A percentile compares a stretch with the other conserved stretches of the same genome.
These are phyloP conservation scores for Tinea semifulvella DNA, from an alignment of 2,888 invertebrate genomes.

Conservation along the genomic window DNA sequence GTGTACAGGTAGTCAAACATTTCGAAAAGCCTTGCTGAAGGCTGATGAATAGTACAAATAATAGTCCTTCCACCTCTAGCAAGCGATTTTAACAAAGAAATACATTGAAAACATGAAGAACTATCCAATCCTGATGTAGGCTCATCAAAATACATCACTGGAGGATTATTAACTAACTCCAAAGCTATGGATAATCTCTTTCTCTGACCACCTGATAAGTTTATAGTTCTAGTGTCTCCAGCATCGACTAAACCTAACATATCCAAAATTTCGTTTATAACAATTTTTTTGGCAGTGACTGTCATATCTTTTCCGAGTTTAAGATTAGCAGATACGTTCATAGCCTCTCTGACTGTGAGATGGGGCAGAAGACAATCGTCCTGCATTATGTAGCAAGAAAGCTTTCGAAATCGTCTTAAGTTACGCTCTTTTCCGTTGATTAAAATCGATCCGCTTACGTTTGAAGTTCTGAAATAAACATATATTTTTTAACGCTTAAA, in stretches of 20 bases:
- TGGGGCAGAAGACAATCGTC: slow-evolving; percentile 90
- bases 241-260: slow-evolving; percentile 84
- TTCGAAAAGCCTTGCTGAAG: slow-evolving; percentile 93
- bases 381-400: slow-evolving; percentile 98
- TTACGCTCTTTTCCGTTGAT: slow-evolving; percentile 91
- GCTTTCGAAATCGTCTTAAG: slow-evolving; percentile 86
- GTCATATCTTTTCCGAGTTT: slow-evolving; percentile 86
- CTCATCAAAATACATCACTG: slow-evolving; percentile 97
- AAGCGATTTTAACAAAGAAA: slow-evolving; percentile 86
- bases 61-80: slow-evolving; percentile 90
- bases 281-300: slow-evolving; percentile 76
- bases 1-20: slow-evolving; percentile 95
- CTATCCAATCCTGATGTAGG: slow-evolving; percentile 94
- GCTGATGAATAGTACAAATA: slow-evolving; percentile 96
- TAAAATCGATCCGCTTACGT: slow-evolving; percentile 83
- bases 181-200: slow-evolving; percentile 91
- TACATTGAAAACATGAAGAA: slow-evolving; percentile 92
- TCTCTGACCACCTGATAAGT: slow-evolving; percentile 90
- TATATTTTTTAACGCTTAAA: too few species aligned
- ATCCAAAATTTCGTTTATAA: slow-evolving; percentile 87
- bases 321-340: slow-evolving; percentile 93
- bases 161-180: slow-evolving; percentile 95
- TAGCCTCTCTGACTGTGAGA: slow-evolving; percentile 89
- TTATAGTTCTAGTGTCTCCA: slow-evolving; percentile 79
- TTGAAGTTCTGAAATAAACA: slow-evolving; percentile 74